A percentile compares a stretch with the other conserved stretches of the same genome.
Evolutionary conservation across 2,113 vertebrate genomes (phyloP).

Genomic region (Equus quagga): DNA sequence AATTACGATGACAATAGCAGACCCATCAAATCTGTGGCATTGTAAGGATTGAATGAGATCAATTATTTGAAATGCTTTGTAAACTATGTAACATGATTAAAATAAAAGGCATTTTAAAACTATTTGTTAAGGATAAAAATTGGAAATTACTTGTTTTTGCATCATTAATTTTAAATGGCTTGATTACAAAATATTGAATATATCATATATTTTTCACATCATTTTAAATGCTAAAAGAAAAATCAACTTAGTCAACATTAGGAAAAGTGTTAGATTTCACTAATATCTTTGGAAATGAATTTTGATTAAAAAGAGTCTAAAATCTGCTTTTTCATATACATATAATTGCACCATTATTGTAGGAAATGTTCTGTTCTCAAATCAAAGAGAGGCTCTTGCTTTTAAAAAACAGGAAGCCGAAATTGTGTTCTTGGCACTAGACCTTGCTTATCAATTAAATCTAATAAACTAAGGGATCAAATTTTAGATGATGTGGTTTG

Average conservation of each 20-base stretch:
- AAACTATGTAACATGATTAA: not conserved
- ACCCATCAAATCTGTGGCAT: not conserved
- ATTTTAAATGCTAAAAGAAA: not conserved
- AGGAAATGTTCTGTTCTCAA: conserved; percentile 46
- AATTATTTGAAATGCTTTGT: not conserved
- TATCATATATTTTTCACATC: not conserved
- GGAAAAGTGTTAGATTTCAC: not conserved
- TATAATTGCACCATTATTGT: not conserved
- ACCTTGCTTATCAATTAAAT: conserved; percentile 22
- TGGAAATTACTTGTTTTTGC: not conserved
- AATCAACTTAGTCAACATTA: not conserved
- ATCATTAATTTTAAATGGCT: not conserved
- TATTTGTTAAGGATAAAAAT: not conserved
- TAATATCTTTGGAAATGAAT: not conserved
- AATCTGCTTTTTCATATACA: not conserved
- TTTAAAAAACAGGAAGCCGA: not conserved
- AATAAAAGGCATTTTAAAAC: not conserved
- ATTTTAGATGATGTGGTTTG: conserved; percentile 17
- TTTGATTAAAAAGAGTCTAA: not conserved
- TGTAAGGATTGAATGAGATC: not conserved
- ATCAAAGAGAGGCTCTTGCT: not conserved
- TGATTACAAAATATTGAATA: not conserved
- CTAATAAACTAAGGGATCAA: conserved; percentile 2
- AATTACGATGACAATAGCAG: not conserved
- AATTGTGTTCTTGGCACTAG: conserved; percentile 54